Base-by-base conservation (phyloP, 2,797 vertebrate species). In the Sphaeramia orbicularis region DNA sequence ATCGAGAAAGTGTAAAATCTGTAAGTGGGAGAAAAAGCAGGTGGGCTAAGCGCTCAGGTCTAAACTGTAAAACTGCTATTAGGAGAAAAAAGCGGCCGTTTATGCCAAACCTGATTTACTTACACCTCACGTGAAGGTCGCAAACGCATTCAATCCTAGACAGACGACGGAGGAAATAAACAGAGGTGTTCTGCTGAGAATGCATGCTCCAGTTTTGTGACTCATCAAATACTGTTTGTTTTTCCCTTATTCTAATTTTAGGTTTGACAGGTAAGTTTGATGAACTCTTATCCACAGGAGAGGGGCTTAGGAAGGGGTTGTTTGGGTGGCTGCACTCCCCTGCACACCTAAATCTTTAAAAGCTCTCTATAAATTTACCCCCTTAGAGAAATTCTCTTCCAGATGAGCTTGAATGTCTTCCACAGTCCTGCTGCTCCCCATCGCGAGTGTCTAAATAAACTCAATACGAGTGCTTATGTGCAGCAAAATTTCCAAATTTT, bases 1-100 rank as follows among this genome's bases (percentile, higher is more conserved):
- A 62, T 36, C 3, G 53, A 84, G 55, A 74, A 81, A 63, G 80
- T 79, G 72, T 74, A 43, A 72, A 79, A 83, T 74, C 43, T 56
- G 65, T 30, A 41, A 56, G 54, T 30, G 57, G 63, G 53, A 74
- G 37, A 64, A 65, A 70, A 72, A 50, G 65, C 78, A 82, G 78
- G 78, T 85, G 78, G 74, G 59, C 36, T 7, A 51, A 74, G 72
- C 6, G 6, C 19, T 58, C 38, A n/a, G n/a, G 14, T 72, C 53
- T 51, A 66, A 76, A 64, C 64, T 44, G 70, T 74, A 76, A 80
- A 84, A 62, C 63, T 71, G 40, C 10, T 73, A 42, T 52, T 65
- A 48, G 74, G 71, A 54, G 50, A 48, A 67, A 48, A 67, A n/a
- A 9, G 37, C 52, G 0, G 52, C 57, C 37, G 12, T 5, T 57